Evolutionary conservation across 1,140 invertebrate species (phyloP).

Genomic region (Bathynomus jamesi): DNA sequence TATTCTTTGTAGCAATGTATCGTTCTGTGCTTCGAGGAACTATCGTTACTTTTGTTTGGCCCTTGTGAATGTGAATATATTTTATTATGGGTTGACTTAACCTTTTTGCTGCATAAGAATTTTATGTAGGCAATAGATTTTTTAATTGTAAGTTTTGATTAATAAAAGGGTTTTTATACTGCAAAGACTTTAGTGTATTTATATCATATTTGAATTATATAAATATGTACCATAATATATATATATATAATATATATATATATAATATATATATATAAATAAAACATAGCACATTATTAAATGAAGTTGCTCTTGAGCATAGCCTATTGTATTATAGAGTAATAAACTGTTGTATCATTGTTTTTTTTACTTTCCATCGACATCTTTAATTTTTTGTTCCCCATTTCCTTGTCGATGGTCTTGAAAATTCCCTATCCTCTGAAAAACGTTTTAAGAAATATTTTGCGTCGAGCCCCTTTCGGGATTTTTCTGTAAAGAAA

Average conservation of each 20-base stretch:
- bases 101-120: no score
- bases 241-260: no score
- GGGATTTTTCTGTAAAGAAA: no score
- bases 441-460: no score
- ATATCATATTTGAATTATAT: neutral
- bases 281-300: neutral
- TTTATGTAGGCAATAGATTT: neutral
- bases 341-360: neutral
- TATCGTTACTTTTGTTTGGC: no score
- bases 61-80: no score
- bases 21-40: no score
- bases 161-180: slow-evolving; percentile 1
- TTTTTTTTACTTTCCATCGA: neutral
- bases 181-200: neutral
- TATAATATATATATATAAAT: neutral
- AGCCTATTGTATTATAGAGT: neutral
- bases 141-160: neutral
- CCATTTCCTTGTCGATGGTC: neutral
- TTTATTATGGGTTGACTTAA: no score
- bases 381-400: no score
- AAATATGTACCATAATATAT: neutral
- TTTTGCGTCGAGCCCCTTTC: no score
- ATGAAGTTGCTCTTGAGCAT: neutral
- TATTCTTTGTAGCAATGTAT: no score
- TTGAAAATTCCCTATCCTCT: no score